Base-by-base conservation (phyloP, 2,888 invertebrate species). In the Mystacides longicornis region DNA sequence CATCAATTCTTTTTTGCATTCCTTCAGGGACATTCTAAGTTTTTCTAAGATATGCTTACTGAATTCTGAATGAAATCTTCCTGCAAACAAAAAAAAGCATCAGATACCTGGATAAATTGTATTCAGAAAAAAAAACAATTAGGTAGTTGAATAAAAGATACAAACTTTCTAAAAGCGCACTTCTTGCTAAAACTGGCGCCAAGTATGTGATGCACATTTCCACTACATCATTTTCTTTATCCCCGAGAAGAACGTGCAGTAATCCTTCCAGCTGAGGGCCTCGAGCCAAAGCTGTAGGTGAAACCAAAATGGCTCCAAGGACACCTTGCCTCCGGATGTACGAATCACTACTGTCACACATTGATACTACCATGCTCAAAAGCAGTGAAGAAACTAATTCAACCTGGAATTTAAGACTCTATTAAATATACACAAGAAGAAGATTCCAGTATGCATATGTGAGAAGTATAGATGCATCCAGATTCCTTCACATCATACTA, bases 301-400 rank as follows among this genome's bases (percentile, higher is more conserved):
- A 56, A 4, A 58, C 57, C 11, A 61, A 49, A 20, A 60, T n/a
- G 4, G 57, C 52, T 14, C 60, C 61, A 9, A 72, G 73, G 1
- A 77, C 63, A 0, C 77, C 77, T 3, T 75, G 62, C 27, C 66
- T 63, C 33, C 77, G 64, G 11, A 77, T 71, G 52, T 75, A 74
- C 1, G 66, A 57, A 61, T 77, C 77, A 50, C 70, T 72, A 0
- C 75, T 74, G 56, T 77, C 77, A 42, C 76, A 77, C 77, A 77
- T 77, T 9, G 77, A 66, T 23, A 71, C 50, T 1, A 75, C 74
- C 20, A 77, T 64, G 58, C 77, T 77, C 9, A 77, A 70, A 11
- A 77, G 65, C 18, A 77, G 63, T 0, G 77, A 77, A 2, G 75
- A 73, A 66, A 76, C 75, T 0, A 77, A 64, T 50, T 77, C 77